Evolutionary conservation across 1,140 invertebrate species (phyloP).

Genomic region (Heliconius eleuchia): DNA sequence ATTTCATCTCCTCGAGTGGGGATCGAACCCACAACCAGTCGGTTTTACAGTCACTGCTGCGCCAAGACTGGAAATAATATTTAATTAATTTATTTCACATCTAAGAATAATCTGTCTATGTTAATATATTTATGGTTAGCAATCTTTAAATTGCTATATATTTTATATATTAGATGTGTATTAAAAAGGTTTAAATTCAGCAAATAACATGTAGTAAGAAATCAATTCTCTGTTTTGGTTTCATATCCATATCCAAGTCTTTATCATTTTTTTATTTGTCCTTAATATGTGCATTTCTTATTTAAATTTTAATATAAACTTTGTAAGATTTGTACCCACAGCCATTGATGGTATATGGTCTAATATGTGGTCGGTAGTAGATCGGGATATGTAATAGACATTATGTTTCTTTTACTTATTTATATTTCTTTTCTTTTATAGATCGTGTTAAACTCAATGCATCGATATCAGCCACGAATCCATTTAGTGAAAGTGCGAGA

Average conservation of each 20-base stretch:
- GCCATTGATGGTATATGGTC: too few relatives aligned
- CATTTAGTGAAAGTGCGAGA: constrained; percentile 88
- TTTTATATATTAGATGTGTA: too few relatives aligned
- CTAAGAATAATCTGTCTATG: neutral
- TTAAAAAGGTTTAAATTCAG: neutral
- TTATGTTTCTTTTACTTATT: neutral
- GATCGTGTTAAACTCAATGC: constrained; percentile 99
- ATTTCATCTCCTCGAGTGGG: too few relatives aligned
- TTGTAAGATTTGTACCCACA: neutral
- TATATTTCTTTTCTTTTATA: constrained; percentile 77
- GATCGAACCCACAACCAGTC: too few relatives aligned
- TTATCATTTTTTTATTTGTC: too few relatives aligned
- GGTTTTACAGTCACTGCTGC: too few relatives aligned
- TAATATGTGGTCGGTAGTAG: too few relatives aligned
- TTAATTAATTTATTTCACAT: neutral
- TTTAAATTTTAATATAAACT: neutral
- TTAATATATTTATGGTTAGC: neutral
- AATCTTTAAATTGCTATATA: neutral
- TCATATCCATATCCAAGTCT: too few relatives aligned
- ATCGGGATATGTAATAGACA: neutral
- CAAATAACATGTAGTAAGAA: neutral
- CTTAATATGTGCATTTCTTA: too few relatives aligned
- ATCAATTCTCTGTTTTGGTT: neutral
- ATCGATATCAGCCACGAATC: constrained; percentile 98
- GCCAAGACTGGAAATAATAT: neutral